Evolutionary conservation across 2,888 invertebrate species (phyloP), one percentile per base, ranked within the genome.

Genomic region (Belgica antarctica): DNA sequence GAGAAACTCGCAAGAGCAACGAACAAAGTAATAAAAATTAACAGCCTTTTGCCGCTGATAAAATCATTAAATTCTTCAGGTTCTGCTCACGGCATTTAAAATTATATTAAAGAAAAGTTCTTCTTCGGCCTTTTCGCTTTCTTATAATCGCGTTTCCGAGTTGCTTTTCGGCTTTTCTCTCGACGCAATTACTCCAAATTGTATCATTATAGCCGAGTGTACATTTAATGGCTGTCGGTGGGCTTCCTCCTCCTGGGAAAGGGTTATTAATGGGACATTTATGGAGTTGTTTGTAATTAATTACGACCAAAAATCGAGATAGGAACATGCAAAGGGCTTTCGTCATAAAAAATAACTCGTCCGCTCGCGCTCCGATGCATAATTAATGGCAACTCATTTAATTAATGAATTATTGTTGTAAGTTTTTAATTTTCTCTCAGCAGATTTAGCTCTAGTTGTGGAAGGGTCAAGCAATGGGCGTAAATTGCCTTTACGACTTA

Each of bases 11-110:
- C 15, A 62, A 5, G 27, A n/a, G 31, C n/a, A 62, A 47, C 27
- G 52, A 52, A 31, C n/a, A n/a, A 66, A 36, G 63, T 41, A 66
- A 66, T 47, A 66, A 66, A 47, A 66, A 66, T 66, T 66, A 66
- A 66, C 66, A 66, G 52, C 66, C 41, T 10, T 47, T 24, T 15
- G 27, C 17, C n/a, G 17, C 65, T 47, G 66, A 66, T 66, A 63
- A 63, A 63, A 63, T 63, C 47, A 66, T 66, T 66, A 66, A 52
- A 66, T 66, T 66, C 47, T 41, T 66, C 47, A 17, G 47, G 24
- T 66, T 19, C 22, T 17, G 24, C 41, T 47, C 12, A n/a, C 31
- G 36, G 15, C 65, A 46, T 47, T 65, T 65, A 65, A 65, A 65
- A 47, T 47, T 65, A 19, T 17, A 66, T 66, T 66, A 47, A 47